Base-by-base conservation (phyloP, 2,113 vertebrate genomes). In the Chascanopsetta lugubris region DNA sequence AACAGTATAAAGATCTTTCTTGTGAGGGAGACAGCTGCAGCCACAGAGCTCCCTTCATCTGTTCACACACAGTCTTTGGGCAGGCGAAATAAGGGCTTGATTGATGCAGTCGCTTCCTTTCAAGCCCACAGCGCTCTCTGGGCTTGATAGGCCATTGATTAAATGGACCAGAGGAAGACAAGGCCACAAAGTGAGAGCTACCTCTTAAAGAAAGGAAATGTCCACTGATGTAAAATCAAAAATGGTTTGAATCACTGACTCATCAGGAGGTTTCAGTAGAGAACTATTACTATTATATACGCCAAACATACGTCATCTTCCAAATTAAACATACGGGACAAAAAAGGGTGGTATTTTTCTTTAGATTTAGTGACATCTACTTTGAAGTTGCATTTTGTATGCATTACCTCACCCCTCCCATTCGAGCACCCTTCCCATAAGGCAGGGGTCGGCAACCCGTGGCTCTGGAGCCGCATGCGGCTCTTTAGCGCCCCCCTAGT, bases 131-230 rank as follows among this genome's bases (percentile, higher is more conserved):
- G 72, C 73, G n/a, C 70, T 75, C 55, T 56, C 82, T 69, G 69
- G 66, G 84, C 85, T 81, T 85, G 70, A 85, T 86, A 77, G 84
- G 80, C 64, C 73, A 61, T 84, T 88, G 89, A 90, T 88, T 75
- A 86, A 88, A 81, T 2, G 36, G n/a, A 56, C 60, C 71, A 48
- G 67, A 80, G 74, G 58, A 77, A 72, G 70, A 88, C 26, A 54
- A 69, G 45, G 59, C 59, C 59, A 66, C 59, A 66, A 57, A 56
- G 59, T 46, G 22, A 46, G 58, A 32, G 27, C 51, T 38, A 55
- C 49, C 50, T 68, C 80, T 61, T 56, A 18, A 56, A 64, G 54
- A 73, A 61, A 72, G 54, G 70, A 85, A 85, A 67, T 42, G 67
- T 59, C 82, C 72, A 26, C 56, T 57, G 49, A 71, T 66, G 42